Percentiles rank a stretch among this genome's conserved stretches.
Evolutionary conservation across 2,113 vertebrate species (phyloP).

Genomic region (Poecile atricapillus): DNA sequence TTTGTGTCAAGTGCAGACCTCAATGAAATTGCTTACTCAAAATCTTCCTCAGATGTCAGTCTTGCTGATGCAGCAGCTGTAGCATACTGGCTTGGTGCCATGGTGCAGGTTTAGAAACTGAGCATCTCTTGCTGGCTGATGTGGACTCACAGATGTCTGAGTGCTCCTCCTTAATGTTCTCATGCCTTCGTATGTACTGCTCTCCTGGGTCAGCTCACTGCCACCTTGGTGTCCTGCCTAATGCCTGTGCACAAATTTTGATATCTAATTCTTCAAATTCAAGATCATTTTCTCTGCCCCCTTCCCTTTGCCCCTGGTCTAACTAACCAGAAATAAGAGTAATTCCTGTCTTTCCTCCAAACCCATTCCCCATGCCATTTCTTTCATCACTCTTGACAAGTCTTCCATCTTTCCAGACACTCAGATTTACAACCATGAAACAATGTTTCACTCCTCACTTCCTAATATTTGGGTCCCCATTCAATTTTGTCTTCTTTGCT

Average conservation of each 20-base stretch:
- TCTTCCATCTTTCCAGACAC: slow-evolving; percentile 2
- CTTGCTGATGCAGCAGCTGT: slow-evolving; percentile 2
- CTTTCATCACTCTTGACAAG: neutral
- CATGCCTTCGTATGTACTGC: fast-evolving
- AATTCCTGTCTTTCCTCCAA: slow-evolving; percentile 32
- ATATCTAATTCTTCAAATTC: neutral
- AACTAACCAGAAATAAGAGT: neutral
- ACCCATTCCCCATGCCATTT: neutral
- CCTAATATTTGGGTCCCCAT: neutral
- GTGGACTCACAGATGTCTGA: neutral
- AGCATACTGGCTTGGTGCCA: neutral
- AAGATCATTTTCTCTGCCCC: neutral
- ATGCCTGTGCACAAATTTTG: neutral
- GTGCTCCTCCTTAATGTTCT: neutral
- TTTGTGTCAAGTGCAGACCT: neutral
- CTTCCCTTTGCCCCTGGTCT: fast-evolving
- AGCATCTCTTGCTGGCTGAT: neutral
- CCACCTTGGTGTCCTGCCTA: neutral
- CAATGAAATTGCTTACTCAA: neutral
- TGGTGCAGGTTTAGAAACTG: neutral
- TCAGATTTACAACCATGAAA: slow-evolving; percentile 1
- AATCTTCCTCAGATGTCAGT: neutral
- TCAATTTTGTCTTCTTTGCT: neutral
- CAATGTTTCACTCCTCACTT: slow-evolving; percentile 47
- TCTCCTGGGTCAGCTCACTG: neutral